A percentile compares a stretch with the other conserved stretches of the same genome.
Conservation (phyloP, 92 coral and sea anemone genomes). For the Heliopora coerulea region DNA sequence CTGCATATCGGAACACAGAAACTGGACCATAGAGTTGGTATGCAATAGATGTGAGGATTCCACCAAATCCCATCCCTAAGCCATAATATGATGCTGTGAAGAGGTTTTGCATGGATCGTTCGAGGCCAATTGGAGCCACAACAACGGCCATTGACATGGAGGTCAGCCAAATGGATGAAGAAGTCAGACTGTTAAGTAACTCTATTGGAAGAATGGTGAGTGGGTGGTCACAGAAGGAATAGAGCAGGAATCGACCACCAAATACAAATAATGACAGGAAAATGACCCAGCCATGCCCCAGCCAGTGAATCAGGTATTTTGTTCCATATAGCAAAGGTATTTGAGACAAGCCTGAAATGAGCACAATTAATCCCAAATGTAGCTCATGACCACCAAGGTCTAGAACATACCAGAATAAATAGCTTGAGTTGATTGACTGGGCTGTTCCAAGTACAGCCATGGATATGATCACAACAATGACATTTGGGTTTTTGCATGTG, state of each 20-base stretch:
- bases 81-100: slow-evolving; percentile 77
- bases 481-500: slow-evolving; percentile 68
- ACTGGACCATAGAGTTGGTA: slow-evolving; percentile 86
- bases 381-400: slow-evolving; percentile 75
- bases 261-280: slow-evolving; percentile 70
- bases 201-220: slow-evolving; percentile 78
- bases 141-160: slow-evolving; percentile 74
- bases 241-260: slow-evolving; percentile 74
- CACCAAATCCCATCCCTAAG: slow-evolving; percentile 85
- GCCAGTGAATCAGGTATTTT: slow-evolving; percentile 62
- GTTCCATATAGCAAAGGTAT: slow-evolving; percentile 64
- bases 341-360: slow-evolving; percentile 70
- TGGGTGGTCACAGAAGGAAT: slow-evolving; percentile 69
- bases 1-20: slow-evolving; percentile 86
- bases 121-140: slow-evolving; percentile 81
- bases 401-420: slow-evolving; percentile 94
- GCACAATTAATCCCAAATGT: slow-evolving; percentile 76
- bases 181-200: slow-evolving; percentile 77
- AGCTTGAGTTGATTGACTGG: slow-evolving; percentile 79
- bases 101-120: slow-evolving; percentile 73
- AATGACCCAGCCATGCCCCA: slow-evolving; percentile 79
- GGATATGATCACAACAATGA: slow-evolving; percentile 66
- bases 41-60: slow-evolving; percentile 66
- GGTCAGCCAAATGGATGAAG: slow-evolving; percentile 72
- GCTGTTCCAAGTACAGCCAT: slow-evolving; percentile 84